Evolutionary conservation across 2,113 vertebrate species (phyloP).

Genomic region (Brachypteracias leptosomus): DNA sequence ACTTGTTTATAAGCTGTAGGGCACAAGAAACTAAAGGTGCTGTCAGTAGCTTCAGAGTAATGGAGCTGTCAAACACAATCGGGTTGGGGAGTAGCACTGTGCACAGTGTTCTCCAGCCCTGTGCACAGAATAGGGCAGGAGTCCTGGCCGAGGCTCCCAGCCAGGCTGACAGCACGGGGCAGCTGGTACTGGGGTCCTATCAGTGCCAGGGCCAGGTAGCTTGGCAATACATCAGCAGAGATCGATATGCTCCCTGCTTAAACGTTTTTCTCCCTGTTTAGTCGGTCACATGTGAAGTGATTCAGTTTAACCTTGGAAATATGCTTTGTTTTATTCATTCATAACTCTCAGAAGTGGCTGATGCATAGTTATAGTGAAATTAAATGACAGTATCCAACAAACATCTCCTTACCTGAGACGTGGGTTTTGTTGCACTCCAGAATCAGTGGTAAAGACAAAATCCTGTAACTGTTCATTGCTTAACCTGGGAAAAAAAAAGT

Average conservation of each 20-base stretch:
- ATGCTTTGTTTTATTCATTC: background rate
- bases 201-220: rapidly evolving
- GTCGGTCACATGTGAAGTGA: background rate
- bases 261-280: background rate
- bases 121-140: background rate
- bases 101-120: background rate
- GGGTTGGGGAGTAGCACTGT: rapidly evolving
- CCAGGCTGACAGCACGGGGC: rapidly evolving
- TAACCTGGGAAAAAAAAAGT: background rate
- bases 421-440: background rate
- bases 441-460: background rate
- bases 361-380: background rate
- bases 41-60: background rate
- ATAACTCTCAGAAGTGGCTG: background rate
- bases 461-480: background rate
- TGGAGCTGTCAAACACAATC: background rate
- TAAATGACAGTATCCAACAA: background rate
- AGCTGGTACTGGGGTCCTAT: background rate
- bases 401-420: background rate
- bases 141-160: background rate
- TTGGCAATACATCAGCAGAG: background rate
- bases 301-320: background rate
- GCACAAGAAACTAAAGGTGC: background rate
- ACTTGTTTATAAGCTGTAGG: background rate
- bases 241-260: background rate